Conservation (phyloP, 2,888 invertebrate species). For the Pantelozetes paolii region DNA sequence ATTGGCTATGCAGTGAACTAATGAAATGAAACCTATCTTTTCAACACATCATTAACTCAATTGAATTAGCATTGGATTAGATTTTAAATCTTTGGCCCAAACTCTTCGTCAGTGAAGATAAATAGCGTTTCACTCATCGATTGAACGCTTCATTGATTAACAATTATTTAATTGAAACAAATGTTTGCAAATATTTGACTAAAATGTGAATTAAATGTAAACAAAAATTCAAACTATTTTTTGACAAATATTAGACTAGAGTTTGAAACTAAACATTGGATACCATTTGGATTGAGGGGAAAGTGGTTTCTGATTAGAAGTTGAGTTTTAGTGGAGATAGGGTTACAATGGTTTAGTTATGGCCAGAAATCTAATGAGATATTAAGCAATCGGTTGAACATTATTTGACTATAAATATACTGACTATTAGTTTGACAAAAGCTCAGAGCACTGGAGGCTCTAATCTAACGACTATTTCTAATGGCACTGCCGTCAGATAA, state of each 20-base stretch:
- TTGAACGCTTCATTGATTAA: not conserved
- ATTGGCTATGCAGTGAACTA: not conserved
- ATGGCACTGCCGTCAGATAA: conserved; percentile 8
- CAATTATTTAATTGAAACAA: too few relatives aligned
- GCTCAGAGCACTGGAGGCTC: not conserved
- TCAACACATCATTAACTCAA: not conserved
- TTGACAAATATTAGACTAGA: too few relatives aligned
- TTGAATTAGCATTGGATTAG: conserved; percentile 14
- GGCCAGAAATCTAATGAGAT: not conserved
- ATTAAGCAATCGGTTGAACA: conserved; percentile 1
- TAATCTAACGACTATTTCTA: not conserved
- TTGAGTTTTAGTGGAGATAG: not conserved
- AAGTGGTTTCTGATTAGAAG: not conserved
- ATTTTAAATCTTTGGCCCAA: not conserved
- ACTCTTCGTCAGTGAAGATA: not conserved
- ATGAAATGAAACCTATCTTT: conserved; percentile 1
- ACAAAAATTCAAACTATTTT: too few relatives aligned
- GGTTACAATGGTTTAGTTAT: not conserved
- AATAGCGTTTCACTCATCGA: not conserved
- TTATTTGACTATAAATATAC: conserved; percentile 5
- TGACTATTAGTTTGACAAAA: not conserved
- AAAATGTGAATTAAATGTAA: too few relatives aligned
- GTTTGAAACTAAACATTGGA: too few relatives aligned
- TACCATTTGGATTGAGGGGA: too few relatives aligned
- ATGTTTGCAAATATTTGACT: too few relatives aligned